Conservation (phyloP, 2,888 invertebrate genomes). For the Campoplex capitator region DNA sequence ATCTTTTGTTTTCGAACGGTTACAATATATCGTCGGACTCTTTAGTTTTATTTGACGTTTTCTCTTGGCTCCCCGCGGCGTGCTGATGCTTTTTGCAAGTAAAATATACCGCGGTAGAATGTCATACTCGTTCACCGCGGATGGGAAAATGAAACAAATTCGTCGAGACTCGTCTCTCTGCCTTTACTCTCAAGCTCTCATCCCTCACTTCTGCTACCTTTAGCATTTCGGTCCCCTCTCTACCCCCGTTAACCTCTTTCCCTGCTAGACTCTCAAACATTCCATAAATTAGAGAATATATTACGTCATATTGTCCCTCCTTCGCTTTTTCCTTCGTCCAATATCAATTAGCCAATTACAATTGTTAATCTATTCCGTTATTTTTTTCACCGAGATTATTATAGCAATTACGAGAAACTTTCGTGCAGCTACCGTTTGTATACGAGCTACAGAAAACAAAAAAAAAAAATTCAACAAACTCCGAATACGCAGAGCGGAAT, state of each 20-base stretch:
- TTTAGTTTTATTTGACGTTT: constrained; percentile 58
- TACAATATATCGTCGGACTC: constrained; percentile 64
- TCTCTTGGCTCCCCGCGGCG: constrained; percentile 33
- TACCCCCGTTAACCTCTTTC: not conserved
- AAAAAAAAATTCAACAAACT: not conserved
- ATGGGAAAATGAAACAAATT: constrained; percentile 59
- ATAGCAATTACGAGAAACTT: not conserved
- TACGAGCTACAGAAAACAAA: not conserved
- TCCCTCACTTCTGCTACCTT: constrained; percentile 13
- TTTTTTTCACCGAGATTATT: not conserved
- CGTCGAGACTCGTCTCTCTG: constrained; percentile 42
- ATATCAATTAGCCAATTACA: constrained; percentile 59
- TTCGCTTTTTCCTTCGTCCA: constrained; percentile 18
- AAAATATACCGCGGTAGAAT: constrained; percentile 31
- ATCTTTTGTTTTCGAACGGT: constrained; percentile 65
- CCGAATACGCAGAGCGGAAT: constrained; percentile 26
- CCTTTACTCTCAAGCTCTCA: not conserved
- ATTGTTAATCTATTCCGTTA: constrained; percentile 29
- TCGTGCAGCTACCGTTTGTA: constrained; percentile 28
- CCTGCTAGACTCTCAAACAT: not conserved
- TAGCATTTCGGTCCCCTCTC: constrained; percentile 15
- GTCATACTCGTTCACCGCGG: constrained; percentile 47
- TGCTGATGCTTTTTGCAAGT: constrained; percentile 32
- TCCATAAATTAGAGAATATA: constrained; percentile 19
- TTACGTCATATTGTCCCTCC: not conserved